Base-by-base conservation (phyloP, 2,888 invertebrate genomes). In the Baronia brevicornis region DNA sequence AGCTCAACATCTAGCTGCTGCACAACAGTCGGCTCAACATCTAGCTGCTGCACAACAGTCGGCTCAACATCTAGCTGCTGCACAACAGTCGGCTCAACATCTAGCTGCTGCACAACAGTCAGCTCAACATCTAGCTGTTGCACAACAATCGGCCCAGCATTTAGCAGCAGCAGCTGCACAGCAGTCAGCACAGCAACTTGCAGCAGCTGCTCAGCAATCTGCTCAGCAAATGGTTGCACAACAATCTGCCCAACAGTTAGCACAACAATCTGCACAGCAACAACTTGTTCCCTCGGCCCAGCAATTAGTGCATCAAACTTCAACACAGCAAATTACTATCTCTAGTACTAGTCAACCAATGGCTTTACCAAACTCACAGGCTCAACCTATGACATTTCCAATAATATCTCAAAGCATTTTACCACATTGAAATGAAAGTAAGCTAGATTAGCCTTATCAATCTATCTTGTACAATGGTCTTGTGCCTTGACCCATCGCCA, bases 351-450 rank as follows among this genome's bases (percentile, higher is more conserved):
- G 80, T 63, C 84, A 84, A 51, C 72, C 79, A 5, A 75, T 84
- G 73, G 77, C 79, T 32, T 43, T 84, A 44, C 51, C 79, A 12
- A 82, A 80, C 41, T 79, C 84, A 17, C 84, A 84, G 46, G 68
- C 82, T 38, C 84, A 82, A 56, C 49, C 79, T 12, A 69, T 84
- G 34, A 70, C 74, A 60, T 84, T 80, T 54, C 82, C 84, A 21
- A 84, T 84, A 45, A 84, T 84, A 51, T 79, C 84, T 21, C 84
- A 84, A 49, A 84, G 71, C 47, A 84, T 84, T 46, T 54, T 84
- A 40, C 84, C 84, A 27, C 84, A 84, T 55, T 84, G 50, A 60
- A 26, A 10, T 15, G 15, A 33, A 5, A 9, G 7, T 14, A 10
- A 30, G 23, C 10, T 27, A 6, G n/a, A n/a, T 13, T 19, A 28